phyloP scores from a whole-genome alignment of 2,888 invertebrate genomes.

The Pyrocoelia pectoralis region DNA sequence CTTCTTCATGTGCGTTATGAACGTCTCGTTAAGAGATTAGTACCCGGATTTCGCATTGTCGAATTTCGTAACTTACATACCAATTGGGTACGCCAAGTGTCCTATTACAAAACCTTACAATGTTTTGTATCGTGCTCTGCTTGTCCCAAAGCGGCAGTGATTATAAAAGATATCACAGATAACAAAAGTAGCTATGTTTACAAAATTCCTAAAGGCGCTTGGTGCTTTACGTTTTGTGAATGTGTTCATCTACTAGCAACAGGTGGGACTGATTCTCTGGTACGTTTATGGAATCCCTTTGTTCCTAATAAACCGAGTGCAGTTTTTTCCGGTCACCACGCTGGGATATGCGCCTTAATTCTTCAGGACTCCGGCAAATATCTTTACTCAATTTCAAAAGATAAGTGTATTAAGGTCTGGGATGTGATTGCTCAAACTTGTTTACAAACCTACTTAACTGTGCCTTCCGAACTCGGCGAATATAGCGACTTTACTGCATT shows the following conservation, averaged over 20 bases:
- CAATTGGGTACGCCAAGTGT: slow-evolving; percentile 76
- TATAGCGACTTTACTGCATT: slow-evolving; percentile 67
- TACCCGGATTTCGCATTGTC: slow-evolving; percentile 51
- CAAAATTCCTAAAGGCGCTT: slow-evolving; percentile 67
- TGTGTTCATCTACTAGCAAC: slow-evolving; percentile 68
- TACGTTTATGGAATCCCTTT: slow-evolving; percentile 82
- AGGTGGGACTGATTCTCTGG: slow-evolving; percentile 77
- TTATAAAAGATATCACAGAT: slow-evolving; percentile 61
- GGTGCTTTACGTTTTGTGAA: slow-evolving; percentile 70
- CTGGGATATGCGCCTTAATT: slow-evolving; percentile 71
- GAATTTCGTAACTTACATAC: slow-evolving; percentile 68
- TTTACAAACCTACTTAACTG: slow-evolving; percentile 74
- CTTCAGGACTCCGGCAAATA: slow-evolving; percentile 72
- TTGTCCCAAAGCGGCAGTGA: slow-evolving; percentile 51
- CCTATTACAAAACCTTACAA: slow-evolving; percentile 71
- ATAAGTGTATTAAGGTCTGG: slow-evolving; percentile 81
- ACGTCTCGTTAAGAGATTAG: slow-evolving; percentile 47
- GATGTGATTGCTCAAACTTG: slow-evolving; percentile 72
- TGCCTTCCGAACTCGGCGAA: slow-evolving; percentile 69
- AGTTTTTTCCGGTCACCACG: slow-evolving; percentile 74
- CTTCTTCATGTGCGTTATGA: slow-evolving; percentile 66
- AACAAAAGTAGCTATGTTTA: slow-evolving; percentile 67
- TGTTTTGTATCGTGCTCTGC: slow-evolving; percentile 70
- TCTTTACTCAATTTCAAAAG: slow-evolving; percentile 76
- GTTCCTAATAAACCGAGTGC: slow-evolving; percentile 72